A percentile compares a stretch with the other conserved stretches of the same genome.
Evolutionary conservation across 2,113 vertebrate species (phyloP).

Genomic region (Caracal caracal): DNA sequence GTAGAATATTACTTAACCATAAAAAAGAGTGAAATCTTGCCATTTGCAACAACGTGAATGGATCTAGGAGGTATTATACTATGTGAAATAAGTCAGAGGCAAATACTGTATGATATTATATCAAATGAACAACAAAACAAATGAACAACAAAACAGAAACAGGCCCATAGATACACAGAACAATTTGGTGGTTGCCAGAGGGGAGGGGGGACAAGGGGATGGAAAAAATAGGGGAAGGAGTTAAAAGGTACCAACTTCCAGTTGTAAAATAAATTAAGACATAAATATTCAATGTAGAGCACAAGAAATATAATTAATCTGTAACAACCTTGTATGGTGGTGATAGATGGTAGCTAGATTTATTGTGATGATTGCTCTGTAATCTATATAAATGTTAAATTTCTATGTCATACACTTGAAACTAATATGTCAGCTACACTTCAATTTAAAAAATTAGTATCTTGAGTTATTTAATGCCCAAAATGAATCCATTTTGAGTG

Average conservation of each 20-base stretch:
- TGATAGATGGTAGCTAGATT: background rate
- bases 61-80: background rate
- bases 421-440: background rate
- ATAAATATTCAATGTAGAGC: background rate
- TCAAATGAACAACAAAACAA: background rate
- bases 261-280: background rate
- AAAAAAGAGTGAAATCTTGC: background rate
- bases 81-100: background rate
- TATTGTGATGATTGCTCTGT: background rate
- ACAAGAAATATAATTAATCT: background rate
- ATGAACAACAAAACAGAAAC: background rate
- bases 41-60: background rate
- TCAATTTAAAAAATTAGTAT: background rate
- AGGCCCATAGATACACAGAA: background rate
- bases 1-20: background rate
- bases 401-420: background rate
- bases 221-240: background rate
- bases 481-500: constrained; percentile 15
- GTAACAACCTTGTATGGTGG: background rate
- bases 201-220: background rate
- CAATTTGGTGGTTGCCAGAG: background rate
- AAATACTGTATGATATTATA: background rate
- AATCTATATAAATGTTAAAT: background rate
- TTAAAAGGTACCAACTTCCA: background rate
- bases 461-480: constrained; percentile 10